phyloP scores from a whole-genome alignment of 2,888 invertebrate species.

The Sinelater perroti region DNA sequence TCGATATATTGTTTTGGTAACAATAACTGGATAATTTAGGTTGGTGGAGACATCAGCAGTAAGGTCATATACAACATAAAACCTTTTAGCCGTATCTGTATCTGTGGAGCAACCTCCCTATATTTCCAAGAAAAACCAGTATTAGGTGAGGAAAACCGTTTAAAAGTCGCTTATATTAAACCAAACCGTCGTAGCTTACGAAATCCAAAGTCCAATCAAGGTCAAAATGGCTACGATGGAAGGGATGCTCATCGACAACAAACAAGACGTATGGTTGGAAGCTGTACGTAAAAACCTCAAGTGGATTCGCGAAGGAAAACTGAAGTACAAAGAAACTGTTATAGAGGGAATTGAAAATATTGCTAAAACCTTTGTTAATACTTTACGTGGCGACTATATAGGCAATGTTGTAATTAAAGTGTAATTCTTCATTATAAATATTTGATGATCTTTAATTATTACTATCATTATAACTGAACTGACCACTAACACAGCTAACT shows the following conservation, averaged over 20 bases:
- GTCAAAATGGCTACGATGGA: conserved; percentile 59
- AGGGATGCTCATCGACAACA: conserved; percentile 68
- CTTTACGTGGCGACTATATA: conserved; percentile 70
- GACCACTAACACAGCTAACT: too few relatives aligned
- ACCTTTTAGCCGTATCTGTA: conserved; percentile 67
- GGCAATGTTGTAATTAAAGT: conserved; percentile 76
- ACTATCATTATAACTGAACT: too few relatives aligned
- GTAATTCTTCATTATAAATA: too few relatives aligned
- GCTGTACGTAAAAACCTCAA: conserved; percentile 68
- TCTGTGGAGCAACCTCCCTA: conserved; percentile 72
- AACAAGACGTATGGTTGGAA: conserved; percentile 68
- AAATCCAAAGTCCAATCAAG: conserved; percentile 31
- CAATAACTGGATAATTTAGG: conserved; percentile 53
- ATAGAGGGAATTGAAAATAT: conserved; percentile 73
- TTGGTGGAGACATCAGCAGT: conserved; percentile 73
- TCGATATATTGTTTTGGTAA: too few relatives aligned
- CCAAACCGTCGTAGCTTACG: conserved; percentile 14
- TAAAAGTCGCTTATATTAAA: too few relatives aligned
- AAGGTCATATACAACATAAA: conserved; percentile 71
- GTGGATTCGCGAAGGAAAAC: conserved; percentile 72
- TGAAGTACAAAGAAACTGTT: conserved; percentile 74
- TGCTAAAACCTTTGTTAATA: conserved; percentile 73
- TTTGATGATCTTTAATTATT: too few relatives aligned
- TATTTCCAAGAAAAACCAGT: conserved; percentile 66
- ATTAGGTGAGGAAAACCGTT: conserved; percentile 54